Evolutionary conservation across 2,888 invertebrate species (phyloP), one percentile per base, ranked within the genome.

Genomic region (Rutpela maculata): DNA sequence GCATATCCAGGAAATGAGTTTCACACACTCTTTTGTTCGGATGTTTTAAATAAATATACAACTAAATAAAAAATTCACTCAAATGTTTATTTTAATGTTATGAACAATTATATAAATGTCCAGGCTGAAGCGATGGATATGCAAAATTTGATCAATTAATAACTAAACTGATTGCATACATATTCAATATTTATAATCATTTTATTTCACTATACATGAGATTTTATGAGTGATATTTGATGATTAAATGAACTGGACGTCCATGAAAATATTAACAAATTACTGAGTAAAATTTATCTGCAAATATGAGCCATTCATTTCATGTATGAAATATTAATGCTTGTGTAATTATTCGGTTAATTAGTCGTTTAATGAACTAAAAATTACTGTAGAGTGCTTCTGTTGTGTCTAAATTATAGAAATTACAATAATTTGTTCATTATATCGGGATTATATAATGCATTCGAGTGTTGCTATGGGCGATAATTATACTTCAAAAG

Each of bases 311-410:
- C 22, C 1, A 26, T 60, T 60, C 22, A 60, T 60, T 60, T 60
- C 59, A 62, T n/a, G 35, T n/a, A 31, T 62, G 31, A 62, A 62
- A 62, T 62, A 31, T 62, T 62, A 62, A 31, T 26, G 35, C n/a
- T 1, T 35, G 17, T 62, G 2, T 31, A n/a, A 62, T 62, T 62
- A 59, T 62, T n/a, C n/a, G 35, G 15, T 31, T 62, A 22, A 62
- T 62, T 62, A 26, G 31, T 31, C 31, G 35, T 0, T 12, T 62
- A 62, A 62, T 62, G n/a, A 31, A 31, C 17, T 31, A 62, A 62
- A 62, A 62, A 59, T 59, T 59, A 26, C 22, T 26, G 15, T 7
- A 26, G 26, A 59, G 22, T 19, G 59, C 59, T 12, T 26, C 19
- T 59, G 18, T 59, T 59, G 18, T 19, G 19, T 59, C 12, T 22